A percentile compares a stretch with the other conserved stretches of the same genome.
These are phyloP conservation scores for Hofmannophila pseudospretella DNA, from an alignment of 2,888 invertebrate species.

Conservation along the genomic window DNA sequence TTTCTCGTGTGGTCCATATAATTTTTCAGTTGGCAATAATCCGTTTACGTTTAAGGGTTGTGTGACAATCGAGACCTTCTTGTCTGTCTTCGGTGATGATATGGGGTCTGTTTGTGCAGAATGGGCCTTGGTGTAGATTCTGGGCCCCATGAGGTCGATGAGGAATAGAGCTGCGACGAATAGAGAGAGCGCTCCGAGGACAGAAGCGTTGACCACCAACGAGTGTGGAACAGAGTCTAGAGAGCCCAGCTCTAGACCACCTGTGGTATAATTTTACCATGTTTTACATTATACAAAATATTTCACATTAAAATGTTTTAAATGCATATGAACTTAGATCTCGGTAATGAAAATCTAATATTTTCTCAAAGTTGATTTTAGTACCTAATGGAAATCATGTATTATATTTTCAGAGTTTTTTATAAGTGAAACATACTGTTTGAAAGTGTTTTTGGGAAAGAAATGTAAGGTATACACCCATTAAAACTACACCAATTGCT, in stretches of 20 bases:
- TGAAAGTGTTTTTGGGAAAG: no score
- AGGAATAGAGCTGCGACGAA: constrained; percentile 83
- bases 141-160: constrained; percentile 80
- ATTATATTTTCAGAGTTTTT: no score
- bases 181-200: constrained; percentile 82
- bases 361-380: no score
- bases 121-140: constrained; percentile 59
- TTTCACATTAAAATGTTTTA: background rate
- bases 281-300: no score
- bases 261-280: constrained; percentile 58
- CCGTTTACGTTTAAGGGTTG: constrained; percentile 18
- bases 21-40: constrained; percentile 8
- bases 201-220: constrained; percentile 83
- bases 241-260: constrained; percentile 83
- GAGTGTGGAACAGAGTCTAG: constrained; percentile 83
- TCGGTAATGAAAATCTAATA: no score
- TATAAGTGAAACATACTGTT: no score
- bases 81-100: constrained; percentile 44
- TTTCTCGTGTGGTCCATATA: background rate
- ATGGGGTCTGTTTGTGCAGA: constrained; percentile 57
- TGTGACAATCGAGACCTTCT: constrained; percentile 50
- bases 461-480: no score
- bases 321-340: no score
- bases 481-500: no score
- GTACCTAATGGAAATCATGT: no score